A percentile compares a stretch with the other conserved stretches of the same genome.
phyloP scores from a whole-genome alignment of 2,113 vertebrate genomes.

The Osmerus mordax region DNA sequence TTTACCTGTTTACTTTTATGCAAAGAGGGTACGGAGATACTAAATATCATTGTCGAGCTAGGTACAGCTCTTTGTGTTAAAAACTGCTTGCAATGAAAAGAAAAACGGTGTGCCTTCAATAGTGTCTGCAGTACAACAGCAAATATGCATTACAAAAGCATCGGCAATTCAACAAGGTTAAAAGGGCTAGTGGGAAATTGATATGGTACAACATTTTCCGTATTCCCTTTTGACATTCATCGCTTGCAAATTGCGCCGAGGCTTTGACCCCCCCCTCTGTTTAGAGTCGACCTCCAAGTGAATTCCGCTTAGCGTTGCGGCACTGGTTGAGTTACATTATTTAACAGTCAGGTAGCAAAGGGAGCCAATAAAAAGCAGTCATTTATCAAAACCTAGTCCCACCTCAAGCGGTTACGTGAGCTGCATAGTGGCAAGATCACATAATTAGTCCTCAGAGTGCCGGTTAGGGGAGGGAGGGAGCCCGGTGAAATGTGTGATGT shows the following conservation, averaged over 20 bases:
- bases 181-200: not conserved
- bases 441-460: not conserved
- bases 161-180: not conserved
- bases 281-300: conserved; percentile 12
- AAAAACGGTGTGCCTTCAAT: too few species aligned
- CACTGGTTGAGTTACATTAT: conserved; percentile 15
- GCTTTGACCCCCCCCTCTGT: conserved; percentile 7
- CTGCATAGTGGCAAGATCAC: not conserved
- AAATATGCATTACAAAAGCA: not conserved
- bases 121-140: too few species aligned
- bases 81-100: too few species aligned
- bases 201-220: conserved; percentile 7
- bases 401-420: conserved; percentile 5
- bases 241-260: not conserved
- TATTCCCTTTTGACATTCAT: not conserved
- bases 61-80: too few species aligned
- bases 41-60: too few species aligned
- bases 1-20: too few species aligned
- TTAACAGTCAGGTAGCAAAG: conserved; percentile 14
- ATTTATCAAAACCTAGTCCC: conserved; percentile 28
- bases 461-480: not conserved
- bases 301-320: conserved; percentile 4
- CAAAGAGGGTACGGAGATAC: too few species aligned
- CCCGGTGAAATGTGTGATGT: not conserved
- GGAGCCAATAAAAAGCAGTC: conserved; percentile 25